These are phyloP conservation scores for Percopsis omiscomaycus DNA, from an alignment of 2,797 vertebrate genomes.

Conservation along the genomic window DNA sequence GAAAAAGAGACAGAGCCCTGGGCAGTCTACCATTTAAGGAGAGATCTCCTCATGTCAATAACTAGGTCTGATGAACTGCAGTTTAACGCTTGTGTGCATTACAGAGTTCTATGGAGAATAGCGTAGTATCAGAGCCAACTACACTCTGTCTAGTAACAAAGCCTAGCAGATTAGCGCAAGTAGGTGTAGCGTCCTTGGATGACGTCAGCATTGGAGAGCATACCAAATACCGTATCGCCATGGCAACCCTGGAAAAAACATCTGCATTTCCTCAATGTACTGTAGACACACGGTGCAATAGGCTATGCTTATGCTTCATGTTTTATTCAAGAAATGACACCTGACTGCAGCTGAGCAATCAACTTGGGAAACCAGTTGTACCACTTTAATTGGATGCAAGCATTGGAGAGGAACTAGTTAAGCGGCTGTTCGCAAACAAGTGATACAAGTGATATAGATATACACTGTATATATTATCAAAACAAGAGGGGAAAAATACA, in stretches of 20 bases:
- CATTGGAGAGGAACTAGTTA: too few species aligned
- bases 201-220: slow-evolving; percentile 22
- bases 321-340: too few species aligned
- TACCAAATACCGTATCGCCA: slow-evolving; percentile 18
- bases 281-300: not conserved
- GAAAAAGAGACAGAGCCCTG: slow-evolving; percentile 60
- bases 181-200: slow-evolving; percentile 22
- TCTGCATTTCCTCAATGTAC: not conserved
- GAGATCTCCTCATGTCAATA: slow-evolving; percentile 69
- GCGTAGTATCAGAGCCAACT: too few species aligned
- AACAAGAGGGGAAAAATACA: too few species aligned
- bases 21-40: slow-evolving; percentile 78
- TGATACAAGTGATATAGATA: too few species aligned
- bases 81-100: not conserved
- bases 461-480: too few species aligned
- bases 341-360: too few species aligned
- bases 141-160: slow-evolving; percentile 22
- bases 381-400: too few species aligned
- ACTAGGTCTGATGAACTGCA: slow-evolving; percentile 58
- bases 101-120: too few species aligned
- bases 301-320: too few species aligned
- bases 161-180: slow-evolving; percentile 49
- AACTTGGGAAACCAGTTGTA: too few species aligned
- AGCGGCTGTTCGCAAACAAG: not conserved
- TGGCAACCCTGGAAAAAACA: slow-evolving; percentile 11